A percentile compares a stretch with the other conserved stretches of the same genome.
These are phyloP conservation scores for Danio kyathit DNA, from an alignment of 2,797 vertebrate species.

Conservation along the genomic window DNA sequence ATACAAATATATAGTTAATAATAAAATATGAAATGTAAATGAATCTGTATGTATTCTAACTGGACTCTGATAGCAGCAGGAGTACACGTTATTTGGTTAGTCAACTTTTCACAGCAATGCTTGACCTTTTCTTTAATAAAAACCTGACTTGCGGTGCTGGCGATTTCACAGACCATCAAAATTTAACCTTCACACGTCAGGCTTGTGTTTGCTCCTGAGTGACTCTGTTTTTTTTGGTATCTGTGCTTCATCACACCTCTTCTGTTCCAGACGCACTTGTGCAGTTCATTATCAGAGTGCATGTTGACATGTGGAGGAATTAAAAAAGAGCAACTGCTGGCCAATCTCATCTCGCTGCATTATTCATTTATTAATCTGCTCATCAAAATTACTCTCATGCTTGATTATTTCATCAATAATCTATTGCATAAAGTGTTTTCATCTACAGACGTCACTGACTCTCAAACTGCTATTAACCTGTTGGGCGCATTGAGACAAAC, in stretches of 20 bases:
- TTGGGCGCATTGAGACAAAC: not conserved
- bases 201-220: not conserved
- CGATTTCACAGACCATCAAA: not conserved
- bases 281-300: constrained; percentile 37
- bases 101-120: not conserved
- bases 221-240: not conserved
- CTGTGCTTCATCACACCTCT: not conserved
- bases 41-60: too few species aligned
- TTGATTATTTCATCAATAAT: constrained; percentile 75
- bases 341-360: constrained; percentile 31
- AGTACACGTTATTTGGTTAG: not conserved
- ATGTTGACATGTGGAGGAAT: constrained; percentile 7
- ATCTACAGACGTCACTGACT: constrained; percentile 50
- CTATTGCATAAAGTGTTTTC: constrained; percentile 64
- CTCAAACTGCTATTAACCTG: constrained; percentile 38
- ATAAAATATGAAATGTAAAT: too few species aligned
- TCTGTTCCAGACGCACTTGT: not conserved
- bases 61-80: not conserved
- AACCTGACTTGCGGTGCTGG: not conserved
- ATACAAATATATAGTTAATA: too few species aligned
- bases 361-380: constrained; percentile 72
- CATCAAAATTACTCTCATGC: constrained; percentile 71
- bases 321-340: constrained; percentile 49
- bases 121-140: constrained; percentile 14
- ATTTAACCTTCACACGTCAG: not conserved